Evolutionary conservation across 2,888 invertebrate species (phyloP), one percentile per base, ranked within the genome.

Genomic region (Eustalomyia histrio): DNA sequence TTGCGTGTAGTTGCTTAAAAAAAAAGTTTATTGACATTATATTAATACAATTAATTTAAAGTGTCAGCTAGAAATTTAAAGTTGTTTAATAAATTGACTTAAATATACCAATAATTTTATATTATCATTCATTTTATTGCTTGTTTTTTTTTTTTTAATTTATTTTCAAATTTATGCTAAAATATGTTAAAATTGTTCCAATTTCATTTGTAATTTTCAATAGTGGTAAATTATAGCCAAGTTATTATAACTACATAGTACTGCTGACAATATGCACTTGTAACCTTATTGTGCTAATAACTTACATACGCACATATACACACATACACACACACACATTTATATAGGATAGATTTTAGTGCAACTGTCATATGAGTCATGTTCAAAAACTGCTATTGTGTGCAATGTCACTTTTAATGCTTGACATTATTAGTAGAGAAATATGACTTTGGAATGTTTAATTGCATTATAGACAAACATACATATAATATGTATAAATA

Each of bases 381-480:
- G 35, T 69, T 68, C 10, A 50, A 50, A 61, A 68, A 18, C 55
- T 55, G 6, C 17, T 53, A 39, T 61, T 68, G 39, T 72, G 72
- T 68, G 71, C 53, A 14, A 52, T 71, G 64, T 65, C 71, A 65
- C 4, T 60, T 60, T 52, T 60, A 65, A 78, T 53, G 58, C 33
- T 71, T 76, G 76, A 76, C 71, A 76, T 76, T 58, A 58, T 57
- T 64, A 57, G n/a, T 9, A 50, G 39, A 43, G 53, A 65, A 65
- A 71, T 71, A 71, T 76, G 76, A 76, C 64, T 58, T 71, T 76
- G 57, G 55, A 68, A 39, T 63, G 58, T 76, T 71, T 52, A 43
- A 76, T 55, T 68, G 61, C 33, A 43, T 76, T 53, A 6, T 58
- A 61, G 76, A 64, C 64, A 71, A 39, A 65, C 33, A 76, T 57